Evolutionary conservation across 2,797 vertebrate species (phyloP).

Genomic region (Serranus cabrilla): DNA sequence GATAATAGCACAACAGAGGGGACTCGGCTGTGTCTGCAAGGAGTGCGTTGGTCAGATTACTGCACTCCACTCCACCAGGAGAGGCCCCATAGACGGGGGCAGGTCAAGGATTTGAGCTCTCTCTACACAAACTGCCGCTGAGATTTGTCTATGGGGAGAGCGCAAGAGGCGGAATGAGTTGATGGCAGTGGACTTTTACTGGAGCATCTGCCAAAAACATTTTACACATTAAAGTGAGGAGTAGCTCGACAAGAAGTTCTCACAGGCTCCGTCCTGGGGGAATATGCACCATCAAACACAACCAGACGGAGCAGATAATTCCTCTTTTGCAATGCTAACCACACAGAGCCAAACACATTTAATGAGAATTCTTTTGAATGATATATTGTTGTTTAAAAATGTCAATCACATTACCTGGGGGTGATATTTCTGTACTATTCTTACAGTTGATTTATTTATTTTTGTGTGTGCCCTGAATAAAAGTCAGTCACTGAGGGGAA

Average conservation of each 20-base stretch:
- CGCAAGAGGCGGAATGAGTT: constrained; percentile 42
- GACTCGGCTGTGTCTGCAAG: constrained; percentile 72
- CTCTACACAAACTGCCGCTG: constrained; percentile 55
- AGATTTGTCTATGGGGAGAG: constrained; percentile 72
- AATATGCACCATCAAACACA: constrained; percentile 59
- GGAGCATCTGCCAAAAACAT: constrained; percentile 76
- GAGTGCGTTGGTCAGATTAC: constrained; percentile 83
- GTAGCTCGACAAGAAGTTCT: constrained; percentile 74
- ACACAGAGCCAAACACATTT: constrained; percentile 60
- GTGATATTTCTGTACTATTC: constrained; percentile 40
- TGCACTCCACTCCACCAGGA: constrained; percentile 69
- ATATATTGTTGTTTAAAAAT: constrained; percentile 62
- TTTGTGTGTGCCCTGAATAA: constrained; percentile 39
- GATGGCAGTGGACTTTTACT: constrained; percentile 69
- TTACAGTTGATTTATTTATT: constrained; percentile 44
- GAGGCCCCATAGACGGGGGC: constrained; percentile 78
- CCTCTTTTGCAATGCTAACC: constrained; percentile 58
- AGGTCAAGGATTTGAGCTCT: constrained; percentile 82
- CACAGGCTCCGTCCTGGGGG: constrained; percentile 51
- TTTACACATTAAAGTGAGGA: constrained; percentile 84
- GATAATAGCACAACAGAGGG: constrained; percentile 89
- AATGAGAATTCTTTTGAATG: constrained; percentile 57
- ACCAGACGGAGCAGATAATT: constrained; percentile 57
- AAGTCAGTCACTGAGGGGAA: constrained; percentile 50
- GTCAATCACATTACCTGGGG: constrained; percentile 57